Conservation (phyloP, 2,113 vertebrate species). For the Mus spicilegus region DNA sequence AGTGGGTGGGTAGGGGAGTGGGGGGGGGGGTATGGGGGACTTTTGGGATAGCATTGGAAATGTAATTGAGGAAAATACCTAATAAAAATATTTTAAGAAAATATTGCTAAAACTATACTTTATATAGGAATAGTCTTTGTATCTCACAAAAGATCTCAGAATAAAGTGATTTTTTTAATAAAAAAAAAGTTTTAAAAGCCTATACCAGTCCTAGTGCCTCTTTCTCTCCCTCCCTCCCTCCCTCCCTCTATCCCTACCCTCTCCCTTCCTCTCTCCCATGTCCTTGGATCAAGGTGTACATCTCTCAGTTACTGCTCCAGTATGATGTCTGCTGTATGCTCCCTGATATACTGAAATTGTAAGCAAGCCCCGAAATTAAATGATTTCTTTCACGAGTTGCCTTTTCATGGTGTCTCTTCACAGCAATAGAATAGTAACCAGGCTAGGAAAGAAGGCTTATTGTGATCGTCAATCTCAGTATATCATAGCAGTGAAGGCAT, state of each 20-base stretch:
- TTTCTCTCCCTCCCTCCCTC: no score
- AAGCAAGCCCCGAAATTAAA: not conserved
- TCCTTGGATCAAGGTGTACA: not conserved
- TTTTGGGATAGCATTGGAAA: no score
- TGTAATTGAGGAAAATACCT: no score
- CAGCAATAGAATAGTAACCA: not conserved
- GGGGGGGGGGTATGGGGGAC: no score
- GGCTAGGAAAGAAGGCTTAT: not conserved
- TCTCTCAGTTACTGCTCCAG: not conserved
- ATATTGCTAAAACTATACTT: not conserved
- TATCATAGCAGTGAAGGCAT: not conserved
- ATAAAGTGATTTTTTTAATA: not conserved
- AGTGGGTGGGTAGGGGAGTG: no score
- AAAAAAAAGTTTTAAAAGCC: no score
- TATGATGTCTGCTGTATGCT: not conserved
- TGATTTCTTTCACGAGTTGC: not conserved
- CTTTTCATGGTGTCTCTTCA: not conserved
- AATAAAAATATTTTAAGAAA: no score
- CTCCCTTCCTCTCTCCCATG: fast-evolving
- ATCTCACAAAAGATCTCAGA: not conserved
- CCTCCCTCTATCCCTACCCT: no score
- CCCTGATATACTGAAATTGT: not conserved
- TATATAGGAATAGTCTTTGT: not conserved
- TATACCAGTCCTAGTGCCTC: no score
- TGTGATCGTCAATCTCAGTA: not conserved